These are phyloP conservation scores for Hyperoplus immaculatus DNA, from an alignment of 2,797 vertebrate genomes.

Conservation along the genomic window DNA sequence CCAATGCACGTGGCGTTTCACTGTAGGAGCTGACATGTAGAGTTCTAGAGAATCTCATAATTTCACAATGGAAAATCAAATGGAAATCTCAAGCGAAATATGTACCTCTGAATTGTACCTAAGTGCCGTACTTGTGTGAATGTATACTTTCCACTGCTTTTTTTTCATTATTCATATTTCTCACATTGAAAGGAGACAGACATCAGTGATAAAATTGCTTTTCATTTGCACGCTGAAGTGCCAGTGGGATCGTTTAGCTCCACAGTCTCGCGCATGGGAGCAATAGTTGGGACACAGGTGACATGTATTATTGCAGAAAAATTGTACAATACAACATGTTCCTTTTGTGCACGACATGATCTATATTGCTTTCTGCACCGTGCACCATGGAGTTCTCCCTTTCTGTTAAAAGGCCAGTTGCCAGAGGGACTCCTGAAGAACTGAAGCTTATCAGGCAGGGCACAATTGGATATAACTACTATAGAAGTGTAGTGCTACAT, in stretches of 20 bases:
- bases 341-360: neutral
- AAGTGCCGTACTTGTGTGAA: no score
- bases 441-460: neutral
- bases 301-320: neutral
- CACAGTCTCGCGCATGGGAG: neutral
- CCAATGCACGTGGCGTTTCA: neutral
- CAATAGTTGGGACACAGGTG: no score
- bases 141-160: no score
- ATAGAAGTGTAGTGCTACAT: neutral
- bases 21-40: neutral
- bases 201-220: neutral
- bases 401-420: neutral
- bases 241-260: neutral
- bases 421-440: conserved; percentile 11
- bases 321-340: no score
- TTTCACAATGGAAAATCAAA: neutral
- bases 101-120: neutral
- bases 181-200: neutral
- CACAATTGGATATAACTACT: conserved; percentile 21
- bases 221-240: neutral
- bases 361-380: neutral
- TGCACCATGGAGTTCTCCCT: neutral
- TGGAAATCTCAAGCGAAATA: neutral
- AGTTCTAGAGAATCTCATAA: no score
- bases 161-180: neutral